Conservation (phyloP, 1,140 invertebrate species). For the Camponotus vicinus region DNA sequence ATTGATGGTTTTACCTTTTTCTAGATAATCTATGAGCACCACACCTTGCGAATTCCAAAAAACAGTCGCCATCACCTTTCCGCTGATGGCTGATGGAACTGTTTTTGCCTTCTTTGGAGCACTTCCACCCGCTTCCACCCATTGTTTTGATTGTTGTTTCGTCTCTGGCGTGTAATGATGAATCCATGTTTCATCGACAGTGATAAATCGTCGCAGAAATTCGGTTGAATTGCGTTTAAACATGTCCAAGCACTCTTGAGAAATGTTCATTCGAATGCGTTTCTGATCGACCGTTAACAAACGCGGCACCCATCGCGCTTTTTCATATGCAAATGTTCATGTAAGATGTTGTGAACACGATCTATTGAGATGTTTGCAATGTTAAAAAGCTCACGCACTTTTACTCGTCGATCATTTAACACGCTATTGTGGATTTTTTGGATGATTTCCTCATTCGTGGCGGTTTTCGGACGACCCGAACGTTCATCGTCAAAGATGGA, state of each 20-base stretch:
- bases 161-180: background rate
- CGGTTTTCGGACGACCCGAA: too few relatives aligned
- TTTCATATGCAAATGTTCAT: too few relatives aligned
- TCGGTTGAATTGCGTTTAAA: too few relatives aligned
- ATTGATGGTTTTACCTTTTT: background rate
- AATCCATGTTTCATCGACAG: background rate
- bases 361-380: background rate
- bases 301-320: too few relatives aligned
- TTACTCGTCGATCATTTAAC: background rate
- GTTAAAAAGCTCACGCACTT: background rate
- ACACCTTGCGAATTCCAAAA: background rate
- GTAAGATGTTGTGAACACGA: background rate
- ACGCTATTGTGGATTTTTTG: too few relatives aligned
- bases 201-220: too few relatives aligned
- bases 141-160: background rate
- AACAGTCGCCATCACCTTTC: background rate
- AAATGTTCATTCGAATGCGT: too few relatives aligned
- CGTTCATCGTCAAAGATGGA: too few relatives aligned
- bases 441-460: too few relatives aligned
- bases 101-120: slow-evolving; percentile 1
- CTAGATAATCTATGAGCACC: background rate
- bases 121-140: background rate
- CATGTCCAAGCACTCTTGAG: too few relatives aligned
- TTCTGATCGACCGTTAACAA: too few relatives aligned
- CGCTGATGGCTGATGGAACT: background rate